These are phyloP conservation scores for Drosophila algonquin DNA, from an alignment of 2,888 invertebrate species.

Conservation along the genomic window DNA sequence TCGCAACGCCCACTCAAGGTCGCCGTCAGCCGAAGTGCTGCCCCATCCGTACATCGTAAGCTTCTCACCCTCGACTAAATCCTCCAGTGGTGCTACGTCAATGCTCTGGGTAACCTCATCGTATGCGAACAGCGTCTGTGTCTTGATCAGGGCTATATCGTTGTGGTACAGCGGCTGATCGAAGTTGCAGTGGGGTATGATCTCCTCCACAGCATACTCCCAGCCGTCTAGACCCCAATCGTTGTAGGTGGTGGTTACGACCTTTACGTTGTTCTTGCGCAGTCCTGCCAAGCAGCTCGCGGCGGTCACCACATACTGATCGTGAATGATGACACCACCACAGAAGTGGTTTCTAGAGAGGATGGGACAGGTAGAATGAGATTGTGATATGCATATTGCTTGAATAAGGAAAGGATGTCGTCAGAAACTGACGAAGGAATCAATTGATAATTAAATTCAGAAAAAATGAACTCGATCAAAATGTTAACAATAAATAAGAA, in stretches of 20 bases:
- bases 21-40: slow-evolving; percentile 84
- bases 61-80: slow-evolving; percentile 84
- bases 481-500: too few relatives aligned
- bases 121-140: slow-evolving; percentile 85
- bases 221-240: slow-evolving; percentile 71
- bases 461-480: too few relatives aligned
- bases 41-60: slow-evolving; percentile 87
- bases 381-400: neutral
- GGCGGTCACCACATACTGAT: slow-evolving; percentile 80
- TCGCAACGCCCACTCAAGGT: slow-evolving; percentile 85
- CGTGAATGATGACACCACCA: slow-evolving; percentile 80
- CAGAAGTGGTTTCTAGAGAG: slow-evolving; percentile 81
- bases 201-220: slow-evolving; percentile 69
- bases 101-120: slow-evolving; percentile 86
- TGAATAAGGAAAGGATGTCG: too few relatives aligned
- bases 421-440: too few relatives aligned
- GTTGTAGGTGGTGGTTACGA: slow-evolving; percentile 79
- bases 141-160: slow-evolving; percentile 88
- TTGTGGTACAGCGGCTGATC: slow-evolving; percentile 84
- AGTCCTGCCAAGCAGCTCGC: slow-evolving; percentile 81
- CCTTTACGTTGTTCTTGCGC: slow-evolving; percentile 64
- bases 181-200: slow-evolving; percentile 77
- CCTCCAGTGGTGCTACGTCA: slow-evolving; percentile 85
- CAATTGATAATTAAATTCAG: too few relatives aligned
- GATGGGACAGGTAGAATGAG: too few relatives aligned